phyloP scores from a whole-genome alignment of 2,113 vertebrate species.

The Zosterops lateralis region DNA sequence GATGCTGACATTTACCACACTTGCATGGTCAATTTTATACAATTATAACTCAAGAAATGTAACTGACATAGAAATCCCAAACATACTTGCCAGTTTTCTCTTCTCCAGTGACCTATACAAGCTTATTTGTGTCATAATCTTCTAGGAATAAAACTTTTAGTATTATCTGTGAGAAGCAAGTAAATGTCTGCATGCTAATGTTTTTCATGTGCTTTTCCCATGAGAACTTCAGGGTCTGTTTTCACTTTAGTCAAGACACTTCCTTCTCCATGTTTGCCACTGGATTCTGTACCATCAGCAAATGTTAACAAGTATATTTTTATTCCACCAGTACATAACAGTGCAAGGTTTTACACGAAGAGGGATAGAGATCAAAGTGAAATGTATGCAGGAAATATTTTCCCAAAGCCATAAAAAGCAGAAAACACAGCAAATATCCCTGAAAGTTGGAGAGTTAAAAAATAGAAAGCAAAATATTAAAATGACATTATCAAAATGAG shows the following conservation, averaged over 20 bases:
- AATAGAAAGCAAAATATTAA: background rate
- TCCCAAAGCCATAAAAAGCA: background rate
- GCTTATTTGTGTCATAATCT: background rate
- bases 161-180: background rate
- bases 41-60: background rate
- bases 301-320: background rate
- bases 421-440: background rate
- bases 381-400: background rate
- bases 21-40: background rate
- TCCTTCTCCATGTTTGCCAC: background rate
- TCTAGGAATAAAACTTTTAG: background rate
- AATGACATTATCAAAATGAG: background rate
- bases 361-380: background rate
- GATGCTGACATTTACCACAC: background rate
- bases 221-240: background rate
- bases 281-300: background rate
- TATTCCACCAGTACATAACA: background rate
- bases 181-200: background rate
- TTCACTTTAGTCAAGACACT: background rate
- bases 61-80: background rate
- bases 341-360: background rate
- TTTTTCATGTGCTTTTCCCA: background rate
- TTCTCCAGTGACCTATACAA: background rate
- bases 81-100: background rate
- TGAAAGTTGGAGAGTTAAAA: background rate